These are phyloP conservation scores for Ectobius pallidus DNA, from an alignment of 2,888 invertebrate genomes.

Conservation along the genomic window DNA sequence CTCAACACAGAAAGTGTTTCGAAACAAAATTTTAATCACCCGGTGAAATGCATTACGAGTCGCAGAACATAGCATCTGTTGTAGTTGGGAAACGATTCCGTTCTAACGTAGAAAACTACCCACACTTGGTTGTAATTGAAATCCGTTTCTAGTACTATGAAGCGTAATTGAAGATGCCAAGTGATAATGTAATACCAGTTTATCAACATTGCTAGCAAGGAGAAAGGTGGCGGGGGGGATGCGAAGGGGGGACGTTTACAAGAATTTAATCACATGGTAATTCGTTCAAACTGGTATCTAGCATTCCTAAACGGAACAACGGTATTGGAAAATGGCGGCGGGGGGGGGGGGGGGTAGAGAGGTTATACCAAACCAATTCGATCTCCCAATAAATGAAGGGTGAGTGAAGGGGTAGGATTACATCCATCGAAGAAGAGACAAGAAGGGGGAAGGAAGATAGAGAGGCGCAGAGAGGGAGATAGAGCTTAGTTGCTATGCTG, in stretches of 20 bases:
- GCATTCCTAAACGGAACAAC: constrained; percentile 33
- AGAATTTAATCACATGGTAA: constrained; percentile 41
- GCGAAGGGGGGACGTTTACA: constrained; percentile 22
- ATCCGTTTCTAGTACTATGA: constrained; percentile 1
- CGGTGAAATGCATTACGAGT: no score
- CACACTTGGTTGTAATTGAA: background rate
- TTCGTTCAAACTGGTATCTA: constrained; percentile 28
- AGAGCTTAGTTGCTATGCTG: no score
- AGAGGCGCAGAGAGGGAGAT: background rate
- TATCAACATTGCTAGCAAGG: constrained; percentile 1
- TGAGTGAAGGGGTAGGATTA: background rate
- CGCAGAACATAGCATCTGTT: no score
- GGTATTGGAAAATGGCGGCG: constrained; percentile 26
- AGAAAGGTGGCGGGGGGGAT: constrained; percentile 6
- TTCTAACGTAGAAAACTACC: constrained; percentile 1
- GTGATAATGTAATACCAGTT: constrained; percentile 13
- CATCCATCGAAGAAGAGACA: background rate
- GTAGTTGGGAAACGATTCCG: no score
- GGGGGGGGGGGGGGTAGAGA: background rate
- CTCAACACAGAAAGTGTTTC: no score
- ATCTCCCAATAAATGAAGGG: constrained; percentile 27
- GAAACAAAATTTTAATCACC: no score
- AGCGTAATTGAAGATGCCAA: constrained; percentile 6
- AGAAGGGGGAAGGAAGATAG: background rate
- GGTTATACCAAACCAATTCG: constrained; percentile 19